Conservation (phyloP, 2,113 vertebrate species). For the Gobio gobio region DNA sequence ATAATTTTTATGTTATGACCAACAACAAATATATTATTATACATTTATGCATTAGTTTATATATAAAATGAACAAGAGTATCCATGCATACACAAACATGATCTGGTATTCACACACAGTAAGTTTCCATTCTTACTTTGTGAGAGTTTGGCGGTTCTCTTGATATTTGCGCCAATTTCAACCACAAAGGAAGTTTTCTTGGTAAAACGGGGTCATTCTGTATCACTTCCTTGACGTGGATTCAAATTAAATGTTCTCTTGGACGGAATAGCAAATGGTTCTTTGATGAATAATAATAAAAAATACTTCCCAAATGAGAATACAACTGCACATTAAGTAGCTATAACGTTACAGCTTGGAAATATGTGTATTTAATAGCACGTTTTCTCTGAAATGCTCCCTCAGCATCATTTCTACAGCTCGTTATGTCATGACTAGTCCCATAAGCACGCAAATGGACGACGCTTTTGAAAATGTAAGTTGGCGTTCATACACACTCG, state of each 20-base stretch:
- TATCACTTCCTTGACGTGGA: not conserved
- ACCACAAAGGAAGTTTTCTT: conserved; percentile 4
- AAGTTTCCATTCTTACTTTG: not conserved
- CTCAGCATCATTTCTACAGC: conserved; percentile 13
- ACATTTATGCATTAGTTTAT: not conserved
- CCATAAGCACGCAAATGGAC: not conserved
- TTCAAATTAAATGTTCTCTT: not conserved
- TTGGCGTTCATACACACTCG: not conserved
- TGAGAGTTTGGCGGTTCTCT: not conserved
- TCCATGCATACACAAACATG: not conserved
- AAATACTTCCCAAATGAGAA: not conserved
- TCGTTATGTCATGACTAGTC: not conserved
- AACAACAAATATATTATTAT: not conserved
- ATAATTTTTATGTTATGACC: not conserved
- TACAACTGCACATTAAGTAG: not conserved
- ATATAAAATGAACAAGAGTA: not conserved
- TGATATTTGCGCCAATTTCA: not conserved
- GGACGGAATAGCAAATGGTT: not conserved
- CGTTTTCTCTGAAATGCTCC: not conserved
- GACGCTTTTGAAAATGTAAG: not conserved
- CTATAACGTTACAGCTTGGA: not conserved
- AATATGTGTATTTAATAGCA: not conserved
- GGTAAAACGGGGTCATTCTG: not conserved
- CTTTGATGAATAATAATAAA: not conserved
- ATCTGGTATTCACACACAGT: not conserved